phyloP scores from a whole-genome alignment of 2,888 invertebrate genomes.

The Drosophila robusta region DNA sequence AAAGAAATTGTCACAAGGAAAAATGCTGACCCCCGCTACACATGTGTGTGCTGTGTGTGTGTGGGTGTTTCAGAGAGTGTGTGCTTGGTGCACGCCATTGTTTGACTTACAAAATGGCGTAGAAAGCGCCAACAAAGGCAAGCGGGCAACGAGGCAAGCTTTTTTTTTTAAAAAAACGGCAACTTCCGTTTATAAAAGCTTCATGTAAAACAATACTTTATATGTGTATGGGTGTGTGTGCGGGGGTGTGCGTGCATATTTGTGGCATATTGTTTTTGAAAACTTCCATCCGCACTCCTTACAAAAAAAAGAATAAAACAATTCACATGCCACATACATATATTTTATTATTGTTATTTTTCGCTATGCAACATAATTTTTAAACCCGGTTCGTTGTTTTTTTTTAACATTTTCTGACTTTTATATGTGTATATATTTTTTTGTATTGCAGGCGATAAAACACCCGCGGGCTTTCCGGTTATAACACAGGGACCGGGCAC shows the following conservation, averaged over 20 bases:
- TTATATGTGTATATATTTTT: slow-evolving; percentile 15
- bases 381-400: slow-evolving; percentile 41
- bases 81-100: slow-evolving; percentile 59
- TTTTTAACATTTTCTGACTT: slow-evolving; percentile 32
- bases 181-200: slow-evolving; percentile 76
- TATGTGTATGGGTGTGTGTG: slow-evolving; percentile 17
- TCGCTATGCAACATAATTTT: slow-evolving; percentile 50
- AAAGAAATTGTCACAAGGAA: slow-evolving; percentile 66
- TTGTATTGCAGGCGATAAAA: slow-evolving; percentile 89
- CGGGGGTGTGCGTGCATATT: slow-evolving; percentile 25
- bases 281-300: slow-evolving; percentile 31
- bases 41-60: slow-evolving; percentile 6
- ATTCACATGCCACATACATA: slow-evolving; percentile 34
- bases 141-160: slow-evolving; percentile 55
- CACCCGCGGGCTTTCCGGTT: slow-evolving; percentile 96
- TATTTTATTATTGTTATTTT: slow-evolving; percentile 30
- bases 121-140: slow-evolving; percentile 71
- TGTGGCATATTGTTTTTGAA: slow-evolving; percentile 69
- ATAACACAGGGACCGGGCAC: slow-evolving; percentile 94
- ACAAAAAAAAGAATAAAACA: slow-evolving; percentile 12
- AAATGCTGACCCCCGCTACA: slow-evolving; percentile 61
- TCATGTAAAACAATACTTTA: slow-evolving; percentile 76
- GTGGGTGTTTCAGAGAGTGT: slow-evolving; percentile 17
- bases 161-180: slow-evolving; percentile 53
- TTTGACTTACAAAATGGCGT: slow-evolving; percentile 78